Evolutionary conservation across 2,113 vertebrate genomes (phyloP), one percentile per base, ranked within the genome.

Genomic region (Antennarius striatus): DNA sequence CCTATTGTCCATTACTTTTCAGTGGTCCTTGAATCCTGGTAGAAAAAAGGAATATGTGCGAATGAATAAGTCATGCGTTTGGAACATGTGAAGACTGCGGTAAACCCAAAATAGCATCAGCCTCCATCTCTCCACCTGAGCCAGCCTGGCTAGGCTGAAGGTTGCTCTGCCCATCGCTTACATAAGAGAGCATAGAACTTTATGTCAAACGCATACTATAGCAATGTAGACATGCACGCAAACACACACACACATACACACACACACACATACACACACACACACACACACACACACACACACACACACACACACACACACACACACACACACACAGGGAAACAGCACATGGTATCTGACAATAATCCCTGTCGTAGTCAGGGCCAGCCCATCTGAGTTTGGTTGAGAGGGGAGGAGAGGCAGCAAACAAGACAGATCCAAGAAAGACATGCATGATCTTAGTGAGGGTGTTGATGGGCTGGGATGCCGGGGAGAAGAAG

Each of bases 71-170:
- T 84, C 77, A 68, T 83, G 79, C 40, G 50, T 85, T 77, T 71
- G 17, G 62, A 78, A 58, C 62, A 79, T 79, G 68, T 51, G 79
- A 75, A 57, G 60, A 82, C 43, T 0, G 56, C 74, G 68, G 14
- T 45, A 57, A 10, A 81, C 81, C 84, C 68, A 85, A 86, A 90
- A 85, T 86, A 89, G 81, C 61, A 80, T 79, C 62, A 8, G 60
- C 78, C 65, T 89, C 62, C 17, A 2, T 85, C 71, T 68, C 58
- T 62, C 80, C 84, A 90, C 81, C 87, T 89, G 86, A 87, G 89
- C 80, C 79, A 67, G 74, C 81, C 84, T 84, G 68, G 80, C 71
- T 56, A 40, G 76, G 75, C 86, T 75, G 79, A 77, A 79, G 69
- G 53, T 54, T 61, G 61, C 71, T 77, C 68, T 73, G 48, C 48